Conservation (phyloP, 2,797 vertebrate species). For the Micrastur ruficollis region DNA sequence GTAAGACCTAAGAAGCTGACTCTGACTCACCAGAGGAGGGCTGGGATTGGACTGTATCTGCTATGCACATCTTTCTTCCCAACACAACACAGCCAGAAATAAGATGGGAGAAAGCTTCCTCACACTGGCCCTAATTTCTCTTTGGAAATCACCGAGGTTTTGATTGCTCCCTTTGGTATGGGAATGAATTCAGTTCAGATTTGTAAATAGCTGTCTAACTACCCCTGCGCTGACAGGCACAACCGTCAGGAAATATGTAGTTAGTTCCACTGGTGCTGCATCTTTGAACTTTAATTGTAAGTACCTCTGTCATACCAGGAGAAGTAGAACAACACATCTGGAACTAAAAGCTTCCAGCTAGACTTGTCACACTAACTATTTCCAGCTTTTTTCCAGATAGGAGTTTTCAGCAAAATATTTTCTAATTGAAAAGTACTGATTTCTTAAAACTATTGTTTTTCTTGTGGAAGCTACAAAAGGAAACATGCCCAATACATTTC, state of each 20-base stretch:
- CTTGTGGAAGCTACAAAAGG: not conserved
- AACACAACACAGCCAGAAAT: not conserved
- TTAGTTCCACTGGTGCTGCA: not conserved
- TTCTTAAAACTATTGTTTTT: not conserved
- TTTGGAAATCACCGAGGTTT: not conserved
- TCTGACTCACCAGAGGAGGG: not conserved
- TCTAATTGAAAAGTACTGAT: not conserved
- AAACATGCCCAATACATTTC: not conserved
- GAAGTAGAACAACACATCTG: constrained; percentile 1
- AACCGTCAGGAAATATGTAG: not conserved
- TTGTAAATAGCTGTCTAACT: not conserved
- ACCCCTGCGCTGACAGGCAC: not conserved
- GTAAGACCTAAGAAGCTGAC: not conserved
- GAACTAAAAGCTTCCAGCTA: constrained; percentile 14
- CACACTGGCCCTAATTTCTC: not conserved
- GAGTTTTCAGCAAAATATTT: not conserved
- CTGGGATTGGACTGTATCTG: not conserved
- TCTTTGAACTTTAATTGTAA: constrained; percentile 21
- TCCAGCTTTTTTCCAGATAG: constrained; percentile 5
- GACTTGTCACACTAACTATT: not conserved
- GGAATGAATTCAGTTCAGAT: not conserved
- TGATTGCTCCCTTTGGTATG: not conserved
- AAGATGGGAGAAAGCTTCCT: not conserved
- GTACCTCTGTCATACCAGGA: not conserved
- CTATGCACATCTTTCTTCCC: not conserved